Evolutionary conservation across 2,113 vertebrate species (phyloP).

Genomic region (Plecotus auritus): DNA sequence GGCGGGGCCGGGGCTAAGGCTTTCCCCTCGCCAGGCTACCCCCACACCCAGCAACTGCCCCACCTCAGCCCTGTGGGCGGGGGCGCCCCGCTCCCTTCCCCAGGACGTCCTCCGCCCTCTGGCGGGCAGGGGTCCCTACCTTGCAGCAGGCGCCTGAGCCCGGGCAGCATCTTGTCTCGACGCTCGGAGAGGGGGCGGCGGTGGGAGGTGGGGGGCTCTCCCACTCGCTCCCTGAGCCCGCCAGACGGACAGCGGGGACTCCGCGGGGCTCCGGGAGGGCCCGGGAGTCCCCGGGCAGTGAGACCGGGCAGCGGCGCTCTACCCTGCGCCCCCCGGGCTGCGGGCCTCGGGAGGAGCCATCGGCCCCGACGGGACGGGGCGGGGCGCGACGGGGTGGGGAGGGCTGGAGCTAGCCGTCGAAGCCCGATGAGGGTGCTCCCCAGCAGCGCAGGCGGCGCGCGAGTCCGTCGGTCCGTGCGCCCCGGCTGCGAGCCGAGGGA

Average conservation of each 20-base stretch:
- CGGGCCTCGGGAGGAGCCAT: constrained; percentile 67
- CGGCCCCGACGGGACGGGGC: constrained; percentile 66
- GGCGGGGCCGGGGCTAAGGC: not conserved
- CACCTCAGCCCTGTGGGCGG: not conserved
- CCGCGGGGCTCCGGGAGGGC: constrained; percentile 52
- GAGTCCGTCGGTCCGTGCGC: constrained; percentile 26
- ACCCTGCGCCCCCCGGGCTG: constrained; percentile 67
- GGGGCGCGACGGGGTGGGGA: constrained; percentile 23
- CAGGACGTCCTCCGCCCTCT: not conserved
- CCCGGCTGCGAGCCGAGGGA: constrained; percentile 57
- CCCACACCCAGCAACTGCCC: not conserved
- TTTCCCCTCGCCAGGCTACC: not conserved
- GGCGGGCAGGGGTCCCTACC: constrained; percentile 53
- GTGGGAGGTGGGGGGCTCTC: constrained; percentile 44
- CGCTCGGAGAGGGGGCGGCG: constrained; percentile 44
- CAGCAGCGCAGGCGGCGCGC: not conserved
- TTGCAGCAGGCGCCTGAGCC: constrained; percentile 72
- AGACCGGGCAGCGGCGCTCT: constrained; percentile 37
- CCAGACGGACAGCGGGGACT: constrained; percentile 54
- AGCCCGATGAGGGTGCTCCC: not conserved
- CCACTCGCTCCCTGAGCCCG: constrained; percentile 61
- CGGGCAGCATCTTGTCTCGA: constrained; percentile 79
- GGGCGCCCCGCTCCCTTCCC: not conserved
- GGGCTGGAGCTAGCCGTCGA: not conserved
- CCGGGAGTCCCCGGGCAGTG: constrained; percentile 39